These are phyloP conservation scores for Charaxes varanes DNA, from an alignment of 1,140 invertebrate species.

Conservation along the genomic window DNA sequence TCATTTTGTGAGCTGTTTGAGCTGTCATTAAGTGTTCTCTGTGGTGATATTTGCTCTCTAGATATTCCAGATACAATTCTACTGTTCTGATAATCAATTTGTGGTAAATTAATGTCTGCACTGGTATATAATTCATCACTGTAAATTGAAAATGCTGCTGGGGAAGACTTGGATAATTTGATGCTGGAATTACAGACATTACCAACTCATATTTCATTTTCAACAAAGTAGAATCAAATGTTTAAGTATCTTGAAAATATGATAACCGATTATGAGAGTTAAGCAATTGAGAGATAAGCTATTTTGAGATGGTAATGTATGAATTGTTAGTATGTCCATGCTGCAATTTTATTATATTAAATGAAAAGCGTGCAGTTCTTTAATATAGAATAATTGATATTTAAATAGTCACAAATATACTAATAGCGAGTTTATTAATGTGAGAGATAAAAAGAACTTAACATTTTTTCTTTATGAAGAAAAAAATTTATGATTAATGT, in stretches of 20 bases:
- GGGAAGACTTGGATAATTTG: slow-evolving; percentile 48
- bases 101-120: background rate
- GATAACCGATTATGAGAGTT: background rate
- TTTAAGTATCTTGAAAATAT: background rate
- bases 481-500: too few relatives aligned
- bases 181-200: slow-evolving; percentile 52
- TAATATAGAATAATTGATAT: too few relatives aligned
- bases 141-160: slow-evolving; percentile 40
- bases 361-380: too few relatives aligned
- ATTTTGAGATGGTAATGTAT: slow-evolving; percentile 28
- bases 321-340: too few relatives aligned
- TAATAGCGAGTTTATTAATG: too few relatives aligned
- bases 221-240: background rate
- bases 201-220: slow-evolving; percentile 27
- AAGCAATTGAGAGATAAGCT: slow-evolving; percentile 7
- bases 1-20: background rate
- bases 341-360: too few relatives aligned
- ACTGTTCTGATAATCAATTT: slow-evolving; percentile 9
- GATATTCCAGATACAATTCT: slow-evolving; percentile 6
- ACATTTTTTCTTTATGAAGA: too few relatives aligned
- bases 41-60: slow-evolving; percentile 3
- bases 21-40: background rate
- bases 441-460: too few relatives aligned
- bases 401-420: too few relatives aligned
- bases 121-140: slow-evolving; percentile 33